Base-by-base conservation (phyloP, 1,140 invertebrate species). In the Antheraea pernyi region DNA sequence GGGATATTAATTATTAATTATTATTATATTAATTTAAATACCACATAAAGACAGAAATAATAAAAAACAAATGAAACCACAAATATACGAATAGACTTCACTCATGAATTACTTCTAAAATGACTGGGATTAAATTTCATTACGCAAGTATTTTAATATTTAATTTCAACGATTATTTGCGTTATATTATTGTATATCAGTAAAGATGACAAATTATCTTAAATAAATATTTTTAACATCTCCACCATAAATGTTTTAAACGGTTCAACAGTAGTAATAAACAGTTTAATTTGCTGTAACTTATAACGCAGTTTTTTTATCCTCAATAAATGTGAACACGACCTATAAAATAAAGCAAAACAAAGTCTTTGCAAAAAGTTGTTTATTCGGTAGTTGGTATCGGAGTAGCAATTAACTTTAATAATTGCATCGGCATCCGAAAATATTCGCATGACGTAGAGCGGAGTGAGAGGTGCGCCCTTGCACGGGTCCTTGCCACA, bases 401-500 rank as follows among this genome's bases (percentile, higher is more conserved):
- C 46, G 74, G 71, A 69, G 67, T 84, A 79, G 82, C 82, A 79
- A 83, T 87, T 88, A 80, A 79, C 67, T 84, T 71, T 68, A 78
- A 81, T 84, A 83, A 85, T 83, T 84, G 83, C 71, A 81, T 83
- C 73, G 80, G 80, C 75, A 86, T 88, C 84, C 80, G 79, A 89
- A 86, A 88, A 81, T 74, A 82, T 76, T 82, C 69, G 60, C n/a
- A 77, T 78, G 77, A 81, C 79, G 80, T 70, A 61, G 19, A 42
- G 79, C 58, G 59, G 69, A 85, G 89, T 91, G 87, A 91, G 89
- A 91, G 89, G 87, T 64, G 79, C 83, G 87, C 89, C 89, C 89
- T 91, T 89, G 88, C 79, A 68, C 64, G 73, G 73, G 80, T 85
- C 85, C 83, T 84, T 82, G 85, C 80, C 74, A 69, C 82, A 86